Base-by-base conservation (phyloP, 2,113 vertebrate species). In the Chaetodon trifascialis region DNA sequence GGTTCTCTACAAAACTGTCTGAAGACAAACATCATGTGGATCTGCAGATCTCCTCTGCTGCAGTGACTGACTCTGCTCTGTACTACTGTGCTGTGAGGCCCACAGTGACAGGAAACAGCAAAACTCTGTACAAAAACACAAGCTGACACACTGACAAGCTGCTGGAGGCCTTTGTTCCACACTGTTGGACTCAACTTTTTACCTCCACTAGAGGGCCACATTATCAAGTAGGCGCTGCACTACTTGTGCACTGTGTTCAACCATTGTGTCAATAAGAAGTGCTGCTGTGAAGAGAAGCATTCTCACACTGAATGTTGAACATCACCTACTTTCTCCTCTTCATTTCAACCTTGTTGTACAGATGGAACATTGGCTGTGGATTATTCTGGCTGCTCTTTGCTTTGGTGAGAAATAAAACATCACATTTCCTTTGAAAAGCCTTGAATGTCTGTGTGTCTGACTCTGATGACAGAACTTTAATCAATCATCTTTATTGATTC, bases 11-110 rank as follows among this genome's bases (percentile, higher is more conserved):
- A n/a, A n/a, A n/a, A n/a, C n/a, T n/a, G n/a, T n/a, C n/a, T n/a
- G n/a, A n/a, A n/a, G n/a, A n/a, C n/a, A n/a, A n/a, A n/a, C n/a
- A n/a, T n/a, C n/a, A n/a, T n/a, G n/a, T n/a, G n/a, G n/a, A 40
- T 59, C 40, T 59, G 40, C 4, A 47, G 72, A 63, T 44, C 63
- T 65, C 56, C 62, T 79, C 74, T 75, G 79, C 75, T 78, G 63
- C 74, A 73, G 62, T 79, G 79, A 9, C 76, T 11, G 73, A 86
- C 73, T 81, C 84, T 82, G 84, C 55, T 56, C 1, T 56, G 55
- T 30, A 30, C 82, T 84, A 74, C 73, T 82, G 73, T 82, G 79
- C 65, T 70, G 23, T 79, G 76, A 5, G 4, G 60, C 73, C 59
- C 73, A 64, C 59, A 21, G 49, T 54, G 73, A 76, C 78, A 80